Percentiles rank a stretch among this genome's conserved stretches.
Evolutionary conservation across 2,113 vertebrate genomes (phyloP).

Genomic region (Caretta caretta): DNA sequence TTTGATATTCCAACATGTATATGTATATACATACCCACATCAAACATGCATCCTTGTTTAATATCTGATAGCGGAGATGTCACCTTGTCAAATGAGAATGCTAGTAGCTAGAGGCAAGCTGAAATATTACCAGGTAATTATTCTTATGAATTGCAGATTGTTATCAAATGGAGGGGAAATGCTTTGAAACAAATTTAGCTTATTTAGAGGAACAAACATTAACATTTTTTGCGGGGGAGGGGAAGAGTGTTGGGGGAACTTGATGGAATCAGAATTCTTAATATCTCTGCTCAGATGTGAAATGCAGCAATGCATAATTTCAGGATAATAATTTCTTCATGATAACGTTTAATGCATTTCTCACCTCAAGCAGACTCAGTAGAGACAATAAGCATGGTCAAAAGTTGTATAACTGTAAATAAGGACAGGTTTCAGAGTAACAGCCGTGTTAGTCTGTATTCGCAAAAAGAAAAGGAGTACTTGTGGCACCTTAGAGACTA

Average conservation of each 20-base stretch:
- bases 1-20: background rate
- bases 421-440: too few relatives aligned
- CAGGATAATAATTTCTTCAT: background rate
- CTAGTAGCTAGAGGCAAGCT: slow-evolving; percentile 3
- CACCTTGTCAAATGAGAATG: background rate
- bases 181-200: background rate
- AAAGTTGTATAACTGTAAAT: background rate
- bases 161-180: slow-evolving; percentile 1
- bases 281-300: background rate
- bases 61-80: background rate
- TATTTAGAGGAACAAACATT: background rate
- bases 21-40: background rate
- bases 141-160: background rate
- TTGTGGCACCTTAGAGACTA: too few relatives aligned
- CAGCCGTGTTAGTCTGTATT: too few relatives aligned
- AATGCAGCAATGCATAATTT: background rate
- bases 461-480: too few relatives aligned
- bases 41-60: background rate
- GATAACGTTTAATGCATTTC: background rate
- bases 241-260: background rate
- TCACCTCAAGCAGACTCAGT: background rate
- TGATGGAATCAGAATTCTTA: background rate
- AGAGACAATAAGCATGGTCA: background rate
- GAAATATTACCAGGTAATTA: background rate
- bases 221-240: background rate